Evolutionary conservation across 2,888 invertebrate genomes (phyloP).

Genomic region (Linyphia triangularis): DNA sequence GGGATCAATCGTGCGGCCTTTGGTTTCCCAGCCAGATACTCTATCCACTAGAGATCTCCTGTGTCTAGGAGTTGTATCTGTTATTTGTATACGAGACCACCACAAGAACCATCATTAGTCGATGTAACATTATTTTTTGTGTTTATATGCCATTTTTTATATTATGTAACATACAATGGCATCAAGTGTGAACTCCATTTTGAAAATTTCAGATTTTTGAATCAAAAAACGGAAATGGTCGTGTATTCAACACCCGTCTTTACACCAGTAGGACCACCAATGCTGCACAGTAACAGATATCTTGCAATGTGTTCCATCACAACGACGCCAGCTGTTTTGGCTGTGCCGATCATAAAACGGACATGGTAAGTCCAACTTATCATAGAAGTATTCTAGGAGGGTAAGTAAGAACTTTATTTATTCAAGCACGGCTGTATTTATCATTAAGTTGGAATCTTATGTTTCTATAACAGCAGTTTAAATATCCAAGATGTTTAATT

Average conservation of each 20-base stretch:
- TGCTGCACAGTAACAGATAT: conserved; percentile 24
- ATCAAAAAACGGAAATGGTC: conserved; percentile 6
- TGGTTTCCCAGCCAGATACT: no score
- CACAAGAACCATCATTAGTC: background rate
- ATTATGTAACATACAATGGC: background rate
- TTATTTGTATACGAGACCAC: no score
- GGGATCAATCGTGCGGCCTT: no score
- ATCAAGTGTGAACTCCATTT: background rate
- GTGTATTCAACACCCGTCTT: conserved; percentile 61
- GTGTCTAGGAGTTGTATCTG: no score
- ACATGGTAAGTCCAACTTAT: conserved; percentile 70
- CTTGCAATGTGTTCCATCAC: conserved; percentile 49
- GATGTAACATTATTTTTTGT: background rate
- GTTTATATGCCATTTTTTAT: background rate
- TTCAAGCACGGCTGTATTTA: no score
- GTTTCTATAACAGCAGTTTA: no score
- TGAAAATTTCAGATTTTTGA: background rate
- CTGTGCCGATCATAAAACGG: conserved; percentile 65
- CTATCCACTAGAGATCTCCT: no score
- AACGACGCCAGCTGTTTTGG: conserved; percentile 67
- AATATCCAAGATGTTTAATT: no score
- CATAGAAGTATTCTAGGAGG: no score
- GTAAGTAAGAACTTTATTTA: no score
- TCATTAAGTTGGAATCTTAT: no score
- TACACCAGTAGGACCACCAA: conserved; percentile 38